Evolutionary conservation across 2,888 invertebrate species (phyloP), one percentile per base, ranked within the genome.

Genomic region (Campaea margaritaria): DNA sequence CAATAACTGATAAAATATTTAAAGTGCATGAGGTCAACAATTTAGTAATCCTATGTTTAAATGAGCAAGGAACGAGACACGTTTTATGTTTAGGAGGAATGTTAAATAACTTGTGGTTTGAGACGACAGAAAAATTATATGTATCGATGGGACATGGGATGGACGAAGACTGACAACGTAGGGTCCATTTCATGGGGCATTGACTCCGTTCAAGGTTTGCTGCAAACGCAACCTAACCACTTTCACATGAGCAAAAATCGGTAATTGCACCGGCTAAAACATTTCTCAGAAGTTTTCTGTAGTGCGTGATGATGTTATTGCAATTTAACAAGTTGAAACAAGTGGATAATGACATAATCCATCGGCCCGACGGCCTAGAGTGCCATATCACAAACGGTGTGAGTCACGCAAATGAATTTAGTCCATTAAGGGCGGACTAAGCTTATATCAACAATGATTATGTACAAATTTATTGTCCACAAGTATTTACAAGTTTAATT

Each of bases 311-410:
- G 73, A 73, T 69, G 74, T 68, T 73, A 74, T 76, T 75, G 74
- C 74, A 76, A 81, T 80, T 73, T 70, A 78, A 78, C 79, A 77
- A 81, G 78, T 86, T 74, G 69, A 58, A 76, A 83, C 83, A 82
- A 81, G 82, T 82, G 75, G 70, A 80, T 84, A 87, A 87, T 85
- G 84, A 86, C 82, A 86, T 88, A 87, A 87, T 85, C 78, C 81
- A 70, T 67, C 69, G 70, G 73, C 69, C 69, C 66, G 73, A 50
- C 76, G 70, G 77, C 78, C 73, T 77, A 79, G 75, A 72, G 75
- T 75, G 74, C 75, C 72, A 76, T 83, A 83, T 85, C 79, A 73
- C 73, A 81, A 77, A 64, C 69, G 60, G 42, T 72, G 65, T 86
- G 85, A 86, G 81, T 87, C 86, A 88, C 75, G 73, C 80, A 73